phyloP scores from a whole-genome alignment of 1,140 invertebrate species.

The Scaptodrosophila lebanonensis region DNA sequence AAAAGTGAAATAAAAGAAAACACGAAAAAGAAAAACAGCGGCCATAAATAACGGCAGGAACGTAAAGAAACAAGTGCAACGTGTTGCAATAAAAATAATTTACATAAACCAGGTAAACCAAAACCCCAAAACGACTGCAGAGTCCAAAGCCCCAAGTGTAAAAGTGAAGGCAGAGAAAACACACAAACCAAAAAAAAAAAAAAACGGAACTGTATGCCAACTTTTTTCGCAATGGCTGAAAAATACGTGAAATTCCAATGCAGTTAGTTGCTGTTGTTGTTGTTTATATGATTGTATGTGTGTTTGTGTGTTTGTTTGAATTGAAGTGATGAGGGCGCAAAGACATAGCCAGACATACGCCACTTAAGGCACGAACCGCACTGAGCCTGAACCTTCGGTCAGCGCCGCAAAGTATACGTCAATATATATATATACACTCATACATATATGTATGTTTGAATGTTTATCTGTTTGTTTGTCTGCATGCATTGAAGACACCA shows the following conservation, averaged over 20 bases:
- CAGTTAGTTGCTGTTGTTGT: slow-evolving; percentile 48
- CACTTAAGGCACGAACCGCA: slow-evolving; percentile 42
- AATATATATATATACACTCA: background rate
- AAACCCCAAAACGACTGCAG: slow-evolving; percentile 13
- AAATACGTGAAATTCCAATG: slow-evolving; percentile 60
- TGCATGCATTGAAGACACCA: background rate
- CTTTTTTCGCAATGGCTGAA: slow-evolving; percentile 38
- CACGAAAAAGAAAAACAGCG: slow-evolving; percentile 14
- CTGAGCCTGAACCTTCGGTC: slow-evolving; percentile 17
- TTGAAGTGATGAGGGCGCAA: slow-evolving; percentile 26
- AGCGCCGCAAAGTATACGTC: background rate
- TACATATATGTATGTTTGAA: background rate
- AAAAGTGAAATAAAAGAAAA: slow-evolving; percentile 25
- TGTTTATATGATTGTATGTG: slow-evolving; percentile 3
- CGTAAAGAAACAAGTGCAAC: slow-evolving; percentile 53
- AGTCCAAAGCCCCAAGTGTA: too few species aligned
- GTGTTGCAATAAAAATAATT: slow-evolving; percentile 72
- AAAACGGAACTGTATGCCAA: slow-evolving; percentile 10
- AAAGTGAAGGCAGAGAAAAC: too few species aligned
- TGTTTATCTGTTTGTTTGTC: background rate
- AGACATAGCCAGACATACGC: slow-evolving; percentile 41
- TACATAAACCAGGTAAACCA: slow-evolving; percentile 65
- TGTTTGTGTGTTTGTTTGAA: slow-evolving; percentile 15
- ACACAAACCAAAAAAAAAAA: slow-evolving; percentile 21
- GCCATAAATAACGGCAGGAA: slow-evolving; percentile 48